phyloP scores from a whole-genome alignment of 2,797 vertebrate genomes.

The Chelonia mydas region DNA sequence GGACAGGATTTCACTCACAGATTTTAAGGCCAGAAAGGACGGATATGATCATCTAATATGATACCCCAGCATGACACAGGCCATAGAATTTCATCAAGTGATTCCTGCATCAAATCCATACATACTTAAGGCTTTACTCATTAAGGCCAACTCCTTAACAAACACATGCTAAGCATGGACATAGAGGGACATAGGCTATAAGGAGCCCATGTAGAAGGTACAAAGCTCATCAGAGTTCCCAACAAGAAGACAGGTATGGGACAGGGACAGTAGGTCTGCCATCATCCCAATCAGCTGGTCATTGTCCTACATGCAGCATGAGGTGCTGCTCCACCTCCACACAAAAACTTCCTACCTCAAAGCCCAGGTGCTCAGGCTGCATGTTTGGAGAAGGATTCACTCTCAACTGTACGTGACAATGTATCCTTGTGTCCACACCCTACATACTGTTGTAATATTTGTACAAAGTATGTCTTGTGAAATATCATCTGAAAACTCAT shows the following conservation, averaged over 20 bases:
- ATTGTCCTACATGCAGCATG: not conserved
- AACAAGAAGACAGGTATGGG: not conserved
- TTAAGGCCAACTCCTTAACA: too few species aligned
- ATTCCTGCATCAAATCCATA: conserved; percentile 2
- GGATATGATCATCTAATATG: not conserved
- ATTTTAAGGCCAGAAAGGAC: not conserved
- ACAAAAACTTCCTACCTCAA: not conserved
- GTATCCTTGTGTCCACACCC: too few species aligned
- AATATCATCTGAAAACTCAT: not conserved
- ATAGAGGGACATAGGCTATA: conserved; percentile 26
- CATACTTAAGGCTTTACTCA: not conserved
- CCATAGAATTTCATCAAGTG: not conserved
- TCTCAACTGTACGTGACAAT: too few species aligned
- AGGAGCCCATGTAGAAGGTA: not conserved
- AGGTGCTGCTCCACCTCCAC: not conserved
- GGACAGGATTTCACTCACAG: not conserved
- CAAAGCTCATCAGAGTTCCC: not conserved
- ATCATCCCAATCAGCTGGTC: not conserved
- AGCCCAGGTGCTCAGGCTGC: not conserved
- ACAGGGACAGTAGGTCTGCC: not conserved
- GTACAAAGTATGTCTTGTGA: not conserved
- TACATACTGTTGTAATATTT: not conserved
- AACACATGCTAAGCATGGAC: not conserved
- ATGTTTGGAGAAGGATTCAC: too few species aligned
- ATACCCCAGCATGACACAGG: not conserved